A percentile compares a stretch with the other conserved stretches of the same genome.
These are phyloP conservation scores for Molanna angustata DNA, from an alignment of 2,888 invertebrate species.

Conservation along the genomic window DNA sequence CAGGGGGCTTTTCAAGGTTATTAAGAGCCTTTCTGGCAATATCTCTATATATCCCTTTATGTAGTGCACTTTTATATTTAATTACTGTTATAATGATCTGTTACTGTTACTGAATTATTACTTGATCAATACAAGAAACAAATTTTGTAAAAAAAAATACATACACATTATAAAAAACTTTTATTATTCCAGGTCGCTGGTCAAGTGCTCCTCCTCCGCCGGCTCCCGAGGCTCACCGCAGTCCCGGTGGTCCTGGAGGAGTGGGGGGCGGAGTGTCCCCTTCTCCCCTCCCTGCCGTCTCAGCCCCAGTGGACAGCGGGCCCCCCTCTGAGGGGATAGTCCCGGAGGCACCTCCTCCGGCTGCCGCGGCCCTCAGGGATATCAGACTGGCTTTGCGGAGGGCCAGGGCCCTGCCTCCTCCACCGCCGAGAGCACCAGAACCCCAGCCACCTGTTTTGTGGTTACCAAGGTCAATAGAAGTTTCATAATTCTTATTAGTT, in stretches of 20 bases:
- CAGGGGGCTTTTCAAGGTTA: too few relatives aligned
- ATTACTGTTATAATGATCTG: too few relatives aligned
- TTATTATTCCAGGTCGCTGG: slow-evolving; percentile 39
- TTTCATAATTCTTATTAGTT: too few relatives aligned
- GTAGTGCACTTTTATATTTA: too few relatives aligned
- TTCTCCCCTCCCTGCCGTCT: slow-evolving; percentile 60
- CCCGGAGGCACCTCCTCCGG: slow-evolving; percentile 37
- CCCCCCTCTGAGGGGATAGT: slow-evolving; percentile 43
- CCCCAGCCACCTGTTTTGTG: slow-evolving; percentile 48
- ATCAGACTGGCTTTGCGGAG: slow-evolving; percentile 77
- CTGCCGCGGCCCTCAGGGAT: slow-evolving; percentile 74
- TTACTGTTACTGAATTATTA: too few relatives aligned
- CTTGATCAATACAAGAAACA: too few relatives aligned
- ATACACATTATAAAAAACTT: neutral
- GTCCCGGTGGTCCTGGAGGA: slow-evolving; percentile 54
- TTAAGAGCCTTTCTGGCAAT: too few relatives aligned
- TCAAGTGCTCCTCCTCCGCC: slow-evolving; percentile 69
- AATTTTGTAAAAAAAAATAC: too few relatives aligned
- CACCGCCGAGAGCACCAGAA: slow-evolving; percentile 41
- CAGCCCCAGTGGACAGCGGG: slow-evolving; percentile 47
- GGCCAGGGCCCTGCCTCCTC: slow-evolving; percentile 62
- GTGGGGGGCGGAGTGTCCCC: too few relatives aligned
- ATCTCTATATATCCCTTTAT: too few relatives aligned
- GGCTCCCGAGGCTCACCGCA: slow-evolving; percentile 71
- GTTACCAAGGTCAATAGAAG: slow-evolving; percentile 67